Base-by-base conservation (phyloP, 2,113 vertebrate genomes). In the Protomyctophum bolini region DNA sequence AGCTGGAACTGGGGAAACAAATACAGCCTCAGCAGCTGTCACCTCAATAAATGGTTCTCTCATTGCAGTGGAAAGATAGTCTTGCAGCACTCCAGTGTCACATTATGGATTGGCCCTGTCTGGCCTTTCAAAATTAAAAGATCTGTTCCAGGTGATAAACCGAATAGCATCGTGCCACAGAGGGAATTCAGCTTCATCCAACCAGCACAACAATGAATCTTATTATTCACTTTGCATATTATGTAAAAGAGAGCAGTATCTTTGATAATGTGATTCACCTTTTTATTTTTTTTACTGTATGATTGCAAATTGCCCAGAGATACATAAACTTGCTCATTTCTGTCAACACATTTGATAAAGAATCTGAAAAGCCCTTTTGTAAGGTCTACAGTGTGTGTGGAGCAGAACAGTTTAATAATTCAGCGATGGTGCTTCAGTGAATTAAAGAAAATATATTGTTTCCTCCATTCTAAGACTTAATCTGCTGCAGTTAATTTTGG, bases 91-190 rank as follows among this genome's bases (percentile, higher is more conserved):
- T 80, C 57, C 75, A 6, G 68, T 77, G 83, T 72, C 80, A 61
- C 73, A 67, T 82, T 84, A 85, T 86, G 71, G 83, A 89, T 86
- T 55, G 80, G 77, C 78, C 65, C 77, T 84, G 82, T 81, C 86
- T 87, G 80, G 71, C 85, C 78, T 79, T 84, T 86, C 77, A 83
- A 88, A 90, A 90, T 88, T 88, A 84, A 89, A 86, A 89, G 83
- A 85, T 90, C 75, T 81, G 72, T 78, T 81, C 58, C 56, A 66
- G 76, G 73, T 85, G 88, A 91, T 87, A 90, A 86, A 89, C 83
- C 33, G 56, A 77, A 85, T 64, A 52, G 56, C 28, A 7, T 68
- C 66, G 70, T 8, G 63, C 51, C 3, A 66, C 77, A 61, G 58
- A 68, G 50, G 61, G 48, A 71, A 72, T 77, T 73, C 12, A 14